Base-by-base conservation (phyloP, 1,140 invertebrate species). In the Drosophila rhopaloa region DNA sequence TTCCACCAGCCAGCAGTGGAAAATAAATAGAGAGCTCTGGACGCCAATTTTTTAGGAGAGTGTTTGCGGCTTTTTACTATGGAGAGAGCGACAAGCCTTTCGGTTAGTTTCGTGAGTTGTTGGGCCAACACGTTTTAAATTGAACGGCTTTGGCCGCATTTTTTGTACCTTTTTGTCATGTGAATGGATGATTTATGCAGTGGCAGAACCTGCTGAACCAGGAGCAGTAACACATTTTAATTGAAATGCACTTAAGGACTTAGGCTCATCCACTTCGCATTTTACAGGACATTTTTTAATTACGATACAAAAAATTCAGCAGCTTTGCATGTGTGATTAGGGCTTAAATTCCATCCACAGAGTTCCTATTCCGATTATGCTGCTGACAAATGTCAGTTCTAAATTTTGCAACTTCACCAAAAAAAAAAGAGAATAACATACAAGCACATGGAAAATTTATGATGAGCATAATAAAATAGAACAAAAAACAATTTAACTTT, bases 401-500 rank as follows among this genome's bases (percentile, higher is more conserved):
- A 89, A 84, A 81, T 55, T 89, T 77, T 62, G 86, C 76, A 80
- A 76, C 57, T 57, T 66, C 43, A 48, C 44, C 24, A 46, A 57
- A 19, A 40, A 57, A 56, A 38, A 41, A 55, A 32, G 43, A 37
- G 46, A 54, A 62, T 74, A 79, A 67, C 27, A 60, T 60, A 37
- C 78, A 66, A 73, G 70, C 68, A 74, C 71, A 80, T 80, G 59
- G 19, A 81, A 74, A 73, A 81, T 84, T 56, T 57, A 78, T 77
- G 51, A 62, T 57, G 76, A 54, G 53, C 67, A 71, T 77, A 77
- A 78, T 78, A 78, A 78, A 78, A 67, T 71, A 75, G 56, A 72
- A 71, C 63, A 84, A 83, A 88, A 76, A 88, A 88, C 84, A 88
- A 88, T 88, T 88, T 80, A 89, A 88, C 84, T 88, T 89, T 89